Evolutionary conservation across 2,888 invertebrate species (phyloP), one percentile per base, ranked within the genome.

Genomic region (Agriotes lineatus): DNA sequence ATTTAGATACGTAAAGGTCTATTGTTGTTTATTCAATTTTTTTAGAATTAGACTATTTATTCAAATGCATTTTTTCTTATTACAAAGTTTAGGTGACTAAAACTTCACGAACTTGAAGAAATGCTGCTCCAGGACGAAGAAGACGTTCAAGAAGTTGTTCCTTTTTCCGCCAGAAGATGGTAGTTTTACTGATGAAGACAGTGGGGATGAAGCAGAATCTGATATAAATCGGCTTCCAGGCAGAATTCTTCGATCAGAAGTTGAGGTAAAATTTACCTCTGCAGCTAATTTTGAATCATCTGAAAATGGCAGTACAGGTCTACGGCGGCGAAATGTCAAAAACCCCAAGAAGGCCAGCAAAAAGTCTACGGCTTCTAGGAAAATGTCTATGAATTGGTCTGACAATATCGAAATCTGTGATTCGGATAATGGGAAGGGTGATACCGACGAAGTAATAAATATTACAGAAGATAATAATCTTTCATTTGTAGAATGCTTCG

Each of bases 401-500:
- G 9, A 30, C 9, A 30, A 6, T 6, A 6, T 9, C 9, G 30
- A 30, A 30, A 9, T 6, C 9, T 30, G 4, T 30, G 9, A 37
- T 37, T 7, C 37, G n/a, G 2, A 5, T 2, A 37, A n/a, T 4
- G 37, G n/a, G 6, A n/a, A 12, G n/a, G n/a, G 37, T 2, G 37
- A 37, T 37, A 37, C 3, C n/a, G 37, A 37, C 2, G 37, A 37
- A 37, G n/a, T n/a, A 2, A 37, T n/a, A 37, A 7, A 5, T 7
- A 12, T 37, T n/a, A n/a, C n/a, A n/a, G 37, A 37, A 7, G n/a
- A 37, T 37, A 2, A n/a, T n/a, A 7, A 3, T 2, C 5, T 37
- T 37, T 3, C 58, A 22, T 25, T 44, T 18, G 44, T 42, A 1
- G 25, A 58, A 57, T 57, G 57, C 9, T 58, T 58, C 10, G 58